Conservation (phyloP, 2,888 invertebrate species). For the Pollenia amentaria region DNA sequence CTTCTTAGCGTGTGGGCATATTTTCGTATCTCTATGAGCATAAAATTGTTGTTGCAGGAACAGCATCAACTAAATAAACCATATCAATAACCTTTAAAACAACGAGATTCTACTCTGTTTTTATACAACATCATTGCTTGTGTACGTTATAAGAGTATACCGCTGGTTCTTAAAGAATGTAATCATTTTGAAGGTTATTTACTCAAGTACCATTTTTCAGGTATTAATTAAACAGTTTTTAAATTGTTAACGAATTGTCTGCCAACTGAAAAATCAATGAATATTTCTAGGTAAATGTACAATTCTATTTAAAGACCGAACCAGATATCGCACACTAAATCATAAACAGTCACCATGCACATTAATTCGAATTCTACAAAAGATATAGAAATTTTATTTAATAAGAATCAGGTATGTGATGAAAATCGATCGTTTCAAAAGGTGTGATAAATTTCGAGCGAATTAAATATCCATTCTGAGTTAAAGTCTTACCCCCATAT, state of each 20-base stretch:
- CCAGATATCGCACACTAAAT: too few species aligned
- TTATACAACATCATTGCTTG: not conserved
- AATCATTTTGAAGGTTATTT: conserved; percentile 30
- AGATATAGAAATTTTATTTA: too few species aligned
- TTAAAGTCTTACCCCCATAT: too few species aligned
- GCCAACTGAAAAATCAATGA: not conserved
- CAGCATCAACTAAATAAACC: conserved; percentile 50
- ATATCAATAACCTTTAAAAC: conserved; percentile 55
- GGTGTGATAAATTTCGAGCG: too few species aligned
- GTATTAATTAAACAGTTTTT: not conserved
- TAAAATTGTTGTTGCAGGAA: conserved; percentile 8
- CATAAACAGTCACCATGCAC: too few species aligned
- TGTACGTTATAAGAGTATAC: not conserved
- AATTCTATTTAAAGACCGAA: too few species aligned
- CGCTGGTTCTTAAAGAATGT: conserved; percentile 43
- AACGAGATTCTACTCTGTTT: not conserved
- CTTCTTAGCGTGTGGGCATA: conserved; percentile 67
- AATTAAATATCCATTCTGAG: too few species aligned
- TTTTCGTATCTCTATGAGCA: conserved; percentile 4
- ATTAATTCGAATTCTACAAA: too few species aligned
- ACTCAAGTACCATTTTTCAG: not conserved
- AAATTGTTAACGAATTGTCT: conserved; percentile 10
- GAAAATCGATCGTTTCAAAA: too few species aligned
- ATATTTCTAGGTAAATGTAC: too few species aligned
- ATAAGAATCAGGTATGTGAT: too few species aligned